These are phyloP conservation scores for Watsonalla binaria DNA, from an alignment of 2,888 invertebrate genomes.

Conservation along the genomic window DNA sequence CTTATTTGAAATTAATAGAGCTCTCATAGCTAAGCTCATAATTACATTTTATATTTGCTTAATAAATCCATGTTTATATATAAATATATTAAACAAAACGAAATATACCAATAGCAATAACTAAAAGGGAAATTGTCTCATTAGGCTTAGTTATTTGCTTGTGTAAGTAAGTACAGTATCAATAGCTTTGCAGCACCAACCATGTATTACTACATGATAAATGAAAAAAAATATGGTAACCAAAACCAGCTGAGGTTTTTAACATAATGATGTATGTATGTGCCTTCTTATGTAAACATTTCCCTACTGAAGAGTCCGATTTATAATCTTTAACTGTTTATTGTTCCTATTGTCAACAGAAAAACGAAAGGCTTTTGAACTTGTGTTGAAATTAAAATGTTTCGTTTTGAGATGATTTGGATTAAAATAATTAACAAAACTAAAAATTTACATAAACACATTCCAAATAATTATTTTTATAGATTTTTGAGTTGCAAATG, in stretches of 20 bases:
- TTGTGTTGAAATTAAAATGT: too few species aligned
- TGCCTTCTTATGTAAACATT: background rate
- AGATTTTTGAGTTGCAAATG: constrained; percentile 18
- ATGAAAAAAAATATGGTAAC: background rate
- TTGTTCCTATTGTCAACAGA: too few species aligned
- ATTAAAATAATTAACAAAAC: constrained; percentile 9
- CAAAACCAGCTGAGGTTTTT: background rate
- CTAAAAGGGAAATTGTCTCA: too few species aligned
- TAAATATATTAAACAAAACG: constrained; percentile 2
- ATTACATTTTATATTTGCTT: constrained; percentile 6
- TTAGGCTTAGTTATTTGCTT: background rate
- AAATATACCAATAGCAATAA: constrained; percentile 1
- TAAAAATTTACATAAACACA: constrained; percentile 45
- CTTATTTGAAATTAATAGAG: constrained; percentile 19
- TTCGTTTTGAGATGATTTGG: constrained; percentile 4
- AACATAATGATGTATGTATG: background rate
- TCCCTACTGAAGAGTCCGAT: background rate
- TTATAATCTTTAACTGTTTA: too few species aligned
- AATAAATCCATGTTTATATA: constrained; percentile 1
- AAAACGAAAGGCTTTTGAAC: too few species aligned
- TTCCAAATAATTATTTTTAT: constrained; percentile 62
- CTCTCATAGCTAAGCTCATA: constrained; percentile 6
- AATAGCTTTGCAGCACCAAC: background rate
- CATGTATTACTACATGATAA: background rate
- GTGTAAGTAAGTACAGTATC: background rate